Conservation (phyloP, 2,113 vertebrate species). For the Entomyzon cyanotis region DNA sequence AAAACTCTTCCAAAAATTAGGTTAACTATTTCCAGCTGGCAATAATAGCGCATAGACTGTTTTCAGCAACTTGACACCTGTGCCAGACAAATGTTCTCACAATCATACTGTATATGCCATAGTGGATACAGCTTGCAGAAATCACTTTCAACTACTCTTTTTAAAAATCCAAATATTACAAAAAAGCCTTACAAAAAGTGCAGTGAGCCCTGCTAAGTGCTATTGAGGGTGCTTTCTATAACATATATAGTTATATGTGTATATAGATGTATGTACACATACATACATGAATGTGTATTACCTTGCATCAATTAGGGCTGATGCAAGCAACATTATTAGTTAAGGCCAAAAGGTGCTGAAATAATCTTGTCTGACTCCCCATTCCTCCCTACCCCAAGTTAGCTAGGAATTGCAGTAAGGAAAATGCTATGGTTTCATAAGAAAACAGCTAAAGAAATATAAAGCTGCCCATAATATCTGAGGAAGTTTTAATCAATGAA, state of each 20-base stretch:
- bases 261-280: background rate
- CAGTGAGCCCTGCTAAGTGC: conserved; percentile 7
- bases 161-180: background rate
- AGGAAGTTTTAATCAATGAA: background rate
- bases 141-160: conserved; percentile 6
- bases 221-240: background rate
- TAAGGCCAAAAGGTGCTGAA: conserved; percentile 58
- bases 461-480: background rate
- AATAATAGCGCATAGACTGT: background rate
- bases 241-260: background rate
- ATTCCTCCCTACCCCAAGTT: background rate
- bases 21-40: background rate
- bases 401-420: background rate
- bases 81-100: conserved; percentile 21
- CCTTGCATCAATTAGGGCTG: background rate
- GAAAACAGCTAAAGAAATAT: background rate
- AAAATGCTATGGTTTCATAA: background rate
- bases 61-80: background rate
- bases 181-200: conserved; percentile 33
- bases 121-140: conserved; percentile 43
- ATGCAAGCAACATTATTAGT: conserved; percentile 16
- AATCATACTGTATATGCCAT: background rate
- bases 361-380: background rate
- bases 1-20: background rate
- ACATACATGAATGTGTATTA: background rate